Base-by-base conservation (phyloP, 2,113 vertebrate genomes). In the Rhadina sibilatrix region DNA sequence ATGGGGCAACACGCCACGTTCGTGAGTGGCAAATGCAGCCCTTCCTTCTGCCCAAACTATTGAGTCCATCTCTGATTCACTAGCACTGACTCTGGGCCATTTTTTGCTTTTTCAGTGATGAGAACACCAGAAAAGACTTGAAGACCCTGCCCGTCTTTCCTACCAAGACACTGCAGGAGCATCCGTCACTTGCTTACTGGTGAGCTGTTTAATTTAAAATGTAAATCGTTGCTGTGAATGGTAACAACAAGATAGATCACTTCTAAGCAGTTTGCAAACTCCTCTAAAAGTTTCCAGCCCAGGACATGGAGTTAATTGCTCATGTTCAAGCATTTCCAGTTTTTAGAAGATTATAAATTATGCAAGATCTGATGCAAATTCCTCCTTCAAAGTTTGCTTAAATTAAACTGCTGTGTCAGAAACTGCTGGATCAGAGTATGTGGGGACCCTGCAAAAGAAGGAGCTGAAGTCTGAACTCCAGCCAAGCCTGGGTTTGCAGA, bases 141-240 rank as follows among this genome's bases (percentile, higher is more conserved):
- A 99, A 99, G 97, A 98, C 98, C 0, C 98, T 99, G 50, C 99
- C 99, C 5, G 97, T 98, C 75, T 98, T 99, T 84, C 99, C 99
- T 64, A 99, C 99, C 49, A 98, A 98, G 96, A 99, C 99, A 0
- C 97, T 99, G 57, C 98, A 99, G 97, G 99, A 99, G 53, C 99
- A 99, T 80, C 99, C 99, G 1, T 99, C 99, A 7, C 98, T 99
- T 4, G 98, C 98, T 53, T 99, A 99, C 95, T 99, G 99, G 99
- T 99, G 98, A 98, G 98, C 68, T 76, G 17, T n/a, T 88, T 53
- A 47, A 50, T 85, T 88, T 50, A 76, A 71, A 75, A 68, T 85
- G 47, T 40, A 60, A 84, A 88, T 75, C 15, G 14, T 83, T 66
- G 60, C 83, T 57, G 2, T 50, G 79, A 77, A 35, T 40, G 9